These are phyloP conservation scores for Paramuricea clavata DNA, from an alignment of 92 coral and sea anemone species.

Conservation along the genomic window DNA sequence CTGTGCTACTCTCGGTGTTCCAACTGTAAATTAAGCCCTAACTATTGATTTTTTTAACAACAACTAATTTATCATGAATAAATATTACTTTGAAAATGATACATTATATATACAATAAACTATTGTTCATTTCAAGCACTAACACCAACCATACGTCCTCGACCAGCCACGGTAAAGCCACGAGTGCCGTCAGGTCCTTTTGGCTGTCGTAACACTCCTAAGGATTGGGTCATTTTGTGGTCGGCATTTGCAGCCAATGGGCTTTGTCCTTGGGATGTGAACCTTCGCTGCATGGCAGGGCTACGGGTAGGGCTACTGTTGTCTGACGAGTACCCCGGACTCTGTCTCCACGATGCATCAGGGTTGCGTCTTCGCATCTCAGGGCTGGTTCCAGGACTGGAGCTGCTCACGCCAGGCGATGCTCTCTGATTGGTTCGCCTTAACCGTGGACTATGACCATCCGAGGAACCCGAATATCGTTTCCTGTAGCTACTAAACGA, in stretches of 20 bases:
- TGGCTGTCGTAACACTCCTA: slow-evolving; percentile 90
- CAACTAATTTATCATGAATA: neutral
- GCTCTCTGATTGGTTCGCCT: slow-evolving; percentile 51
- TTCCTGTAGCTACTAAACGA: slow-evolving; percentile 92
- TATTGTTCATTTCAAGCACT: slow-evolving; percentile 71
- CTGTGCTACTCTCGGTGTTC: neutral
- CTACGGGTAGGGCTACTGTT: slow-evolving; percentile 75
- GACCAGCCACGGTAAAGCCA: slow-evolving; percentile 84
- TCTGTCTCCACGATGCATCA: slow-evolving; percentile 29
- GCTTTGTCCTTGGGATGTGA: slow-evolving; percentile 50
- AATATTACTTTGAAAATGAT: neutral
- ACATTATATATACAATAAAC: too few relatives aligned
- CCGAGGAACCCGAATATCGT: slow-evolving; percentile 70
- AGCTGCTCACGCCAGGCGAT: slow-evolving; percentile 11
- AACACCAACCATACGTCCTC: slow-evolving; percentile 87
- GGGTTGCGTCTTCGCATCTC: slow-evolving; percentile 31
- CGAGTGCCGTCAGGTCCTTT: slow-evolving; percentile 98
- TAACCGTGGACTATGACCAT: slow-evolving; percentile 52
- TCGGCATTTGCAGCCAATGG: slow-evolving; percentile 85
- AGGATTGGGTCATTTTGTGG: slow-evolving; percentile 91
- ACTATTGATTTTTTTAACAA: too few relatives aligned
- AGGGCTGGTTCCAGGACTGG: slow-evolving; percentile 38
- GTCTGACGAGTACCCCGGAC: slow-evolving; percentile 64
- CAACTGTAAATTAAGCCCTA: neutral
- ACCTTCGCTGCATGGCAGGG: slow-evolving; percentile 42